These are phyloP conservation scores for Magallana gigas DNA, from an alignment of 1,140 invertebrate species.

Conservation along the genomic window DNA sequence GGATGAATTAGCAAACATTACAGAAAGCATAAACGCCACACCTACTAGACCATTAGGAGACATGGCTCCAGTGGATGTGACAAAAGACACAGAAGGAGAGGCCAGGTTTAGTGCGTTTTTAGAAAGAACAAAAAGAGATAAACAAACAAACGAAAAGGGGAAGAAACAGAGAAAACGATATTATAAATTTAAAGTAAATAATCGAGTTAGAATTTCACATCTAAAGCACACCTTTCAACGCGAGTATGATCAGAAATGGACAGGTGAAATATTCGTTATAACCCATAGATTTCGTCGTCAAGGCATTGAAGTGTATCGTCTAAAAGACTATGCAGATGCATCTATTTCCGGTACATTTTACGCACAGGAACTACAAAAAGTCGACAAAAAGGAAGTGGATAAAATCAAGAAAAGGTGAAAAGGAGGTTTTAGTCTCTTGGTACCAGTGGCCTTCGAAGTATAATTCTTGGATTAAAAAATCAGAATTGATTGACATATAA, in stretches of 20 bases:
- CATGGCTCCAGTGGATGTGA: constrained; percentile 41
- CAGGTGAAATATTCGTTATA: constrained; percentile 43
- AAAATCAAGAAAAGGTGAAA: neutral
- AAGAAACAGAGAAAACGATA: constrained; percentile 1
- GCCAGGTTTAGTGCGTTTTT: constrained; percentile 20
- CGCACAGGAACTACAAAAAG: constrained; percentile 38
- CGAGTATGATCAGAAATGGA: constrained; percentile 51
- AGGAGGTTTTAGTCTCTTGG: constrained; percentile 40
- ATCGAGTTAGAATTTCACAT: constrained; percentile 37
- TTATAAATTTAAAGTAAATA: constrained; percentile 36
- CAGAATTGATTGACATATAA: constrained; percentile 12
- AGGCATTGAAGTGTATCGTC: constrained; percentile 9
- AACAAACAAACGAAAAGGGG: neutral
- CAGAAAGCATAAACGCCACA: constrained; percentile 26
- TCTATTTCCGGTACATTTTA: constrained; percentile 37
- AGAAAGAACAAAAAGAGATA: constrained; percentile 29
- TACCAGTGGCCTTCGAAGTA: constrained; percentile 41
- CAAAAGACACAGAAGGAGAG: constrained; percentile 41
- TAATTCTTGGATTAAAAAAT: constrained; percentile 43
- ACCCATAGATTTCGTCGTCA: constrained; percentile 26
- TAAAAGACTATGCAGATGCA: constrained; percentile 23
- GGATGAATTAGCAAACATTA: constrained; percentile 40
- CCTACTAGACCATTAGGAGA: constrained; percentile 31
- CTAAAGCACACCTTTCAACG: constrained; percentile 41
- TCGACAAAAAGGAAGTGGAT: constrained; percentile 1